These are phyloP conservation scores for Taenioides sp. DNA, from an alignment of 2,797 vertebrate genomes.

Conservation along the genomic window DNA sequence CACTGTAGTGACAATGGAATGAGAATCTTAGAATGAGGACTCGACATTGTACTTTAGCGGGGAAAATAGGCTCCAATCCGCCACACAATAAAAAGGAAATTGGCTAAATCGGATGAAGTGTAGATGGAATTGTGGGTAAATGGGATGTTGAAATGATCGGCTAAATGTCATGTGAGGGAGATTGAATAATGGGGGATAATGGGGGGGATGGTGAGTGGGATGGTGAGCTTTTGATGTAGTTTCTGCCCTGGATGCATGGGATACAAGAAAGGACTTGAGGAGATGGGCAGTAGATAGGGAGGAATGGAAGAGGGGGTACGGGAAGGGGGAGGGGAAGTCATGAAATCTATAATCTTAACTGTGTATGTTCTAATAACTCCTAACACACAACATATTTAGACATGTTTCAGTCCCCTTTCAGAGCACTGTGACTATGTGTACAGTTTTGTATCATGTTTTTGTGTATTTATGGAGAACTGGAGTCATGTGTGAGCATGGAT, in stretches of 20 bases:
- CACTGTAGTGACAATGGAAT: constrained; percentile 19
- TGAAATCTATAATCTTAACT: too few relatives aligned
- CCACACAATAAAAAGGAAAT: constrained; percentile 3
- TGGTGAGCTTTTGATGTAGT: constrained; percentile 46
- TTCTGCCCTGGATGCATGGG: constrained; percentile 33
- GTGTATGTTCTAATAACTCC: too few relatives aligned
- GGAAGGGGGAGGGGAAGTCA: too few relatives aligned
- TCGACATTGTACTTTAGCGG: background rate
- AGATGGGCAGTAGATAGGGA: constrained; percentile 17
- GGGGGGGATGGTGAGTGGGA: constrained; percentile 17
- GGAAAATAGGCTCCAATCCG: constrained; percentile 6
- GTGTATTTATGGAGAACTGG: too few relatives aligned
- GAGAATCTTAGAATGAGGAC: constrained; percentile 1
- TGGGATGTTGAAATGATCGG: constrained; percentile 23
- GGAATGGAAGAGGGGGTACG: background rate
- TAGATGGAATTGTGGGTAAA: constrained; percentile 18
- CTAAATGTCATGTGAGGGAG: constrained; percentile 30
- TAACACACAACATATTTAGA: too few relatives aligned
- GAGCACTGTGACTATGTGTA: too few relatives aligned
- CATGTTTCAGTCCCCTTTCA: too few relatives aligned
- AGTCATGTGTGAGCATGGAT: too few relatives aligned
- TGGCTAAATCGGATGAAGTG: constrained; percentile 9
- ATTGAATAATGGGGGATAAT: constrained; percentile 28
- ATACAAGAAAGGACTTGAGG: constrained; percentile 41
- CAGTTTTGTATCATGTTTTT: too few relatives aligned